Evolutionary conservation across 2,888 invertebrate genomes (phyloP), one percentile per base, ranked within the genome.

Genomic region (Antheraea assamensis): DNA sequence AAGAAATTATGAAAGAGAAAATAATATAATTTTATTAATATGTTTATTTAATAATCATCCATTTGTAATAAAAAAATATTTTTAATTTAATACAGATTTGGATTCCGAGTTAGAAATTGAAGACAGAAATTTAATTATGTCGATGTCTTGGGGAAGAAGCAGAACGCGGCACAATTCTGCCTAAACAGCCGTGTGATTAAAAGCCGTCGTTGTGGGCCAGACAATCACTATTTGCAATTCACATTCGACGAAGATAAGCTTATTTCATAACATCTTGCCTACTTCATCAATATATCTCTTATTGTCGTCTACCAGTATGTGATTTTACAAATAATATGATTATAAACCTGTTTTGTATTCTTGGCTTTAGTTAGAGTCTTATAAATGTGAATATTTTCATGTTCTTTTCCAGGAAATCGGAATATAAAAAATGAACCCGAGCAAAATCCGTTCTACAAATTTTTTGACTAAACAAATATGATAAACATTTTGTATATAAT

Each of bases 151-250:
- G 79, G 76, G 78, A 79, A 83, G 82, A 81, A 80, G 78, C 76
- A 78, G 61, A 61, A 13, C 10, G 76, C 79, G 81, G 82, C 82
- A 83, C 85, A 87, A 87, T 87, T 87, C 86, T 83, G 81, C 81
- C 86, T 87, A 87, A 88, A 85, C 85, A 87, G 80, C 87, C 87
- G 87, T 88, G 80, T 88, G 88, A 90, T 89, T 89, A 86, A 84
- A 85, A 83, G 80, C 76, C 79, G 80, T 85, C 86, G 58, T 24
- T 83, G 82, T 83, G 81, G 83, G 81, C 84, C 79, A 81, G 81
- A 83, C 84, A 83, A 85, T 85, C 84, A 82, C 81, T 80, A 89
- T 90, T 90, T 89, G 89, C 88, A 89, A 88, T 90, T 89, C 89
- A 85, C 74, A 55, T 74, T 71, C 64, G 66, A 71, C 71, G 27